Evolutionary conservation across 2,797 vertebrate species (phyloP), one percentile per base, ranked within the genome.

Genomic region (Threskiornis aethiopicus): DNA sequence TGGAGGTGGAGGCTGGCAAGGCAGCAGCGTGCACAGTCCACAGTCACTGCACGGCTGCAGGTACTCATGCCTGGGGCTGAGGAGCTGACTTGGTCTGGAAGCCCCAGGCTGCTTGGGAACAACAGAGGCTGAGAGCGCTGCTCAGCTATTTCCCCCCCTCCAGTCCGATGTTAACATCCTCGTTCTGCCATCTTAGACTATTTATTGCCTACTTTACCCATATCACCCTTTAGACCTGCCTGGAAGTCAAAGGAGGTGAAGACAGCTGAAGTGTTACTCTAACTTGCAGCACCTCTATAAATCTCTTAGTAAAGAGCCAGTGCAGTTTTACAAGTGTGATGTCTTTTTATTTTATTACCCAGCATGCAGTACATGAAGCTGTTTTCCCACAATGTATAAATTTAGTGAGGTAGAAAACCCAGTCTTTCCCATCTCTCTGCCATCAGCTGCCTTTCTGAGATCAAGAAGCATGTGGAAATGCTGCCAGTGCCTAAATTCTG

Each of bases 311-410:
- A 64, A 95, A 78, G 85, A 78, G 49, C 72, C 39, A 37, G 76
- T 64, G 79, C 81, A 61, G 57, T 78, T 96, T 94, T 95, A 92
- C 79, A 89, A 87, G 82, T 72, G 94, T 72, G 65, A 95, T 92
- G 79, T 42, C 75, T 92, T 94, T 94, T 93, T 92, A 59, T 93
- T 96, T 96, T 89, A 91, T 95, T 93, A 90, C 79, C 82, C 85
- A 69, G 72, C 73, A 76, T 76, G 70, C 85, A 84, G 91, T 79
- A 90, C 89, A 72, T 82, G 85, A 93, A 95, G 71, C 73, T 84
- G 58, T 89, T 91, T 88, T 79, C 84, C 82, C 89, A 82, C 69
- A 73, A 69, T 37, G 47, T 76, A 14, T 92, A 92, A 59, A 92
- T 92, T 66, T 79, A 92, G 82, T 28, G 54, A 91, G 58, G 81